Base-by-base conservation (phyloP, 2,113 vertebrate genomes). In the Oncorhynchus kisutch region DNA sequence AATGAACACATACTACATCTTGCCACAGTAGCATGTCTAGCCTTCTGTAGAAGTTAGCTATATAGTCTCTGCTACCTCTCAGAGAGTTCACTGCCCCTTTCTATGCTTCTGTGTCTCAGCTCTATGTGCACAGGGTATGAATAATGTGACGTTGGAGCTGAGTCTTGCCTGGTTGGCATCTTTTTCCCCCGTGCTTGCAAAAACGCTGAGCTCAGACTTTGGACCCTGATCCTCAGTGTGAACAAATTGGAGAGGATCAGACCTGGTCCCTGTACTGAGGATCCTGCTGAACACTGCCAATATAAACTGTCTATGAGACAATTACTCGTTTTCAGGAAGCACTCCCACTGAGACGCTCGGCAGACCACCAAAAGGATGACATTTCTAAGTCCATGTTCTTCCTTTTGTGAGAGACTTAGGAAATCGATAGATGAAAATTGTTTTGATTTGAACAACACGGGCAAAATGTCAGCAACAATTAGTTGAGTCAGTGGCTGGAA, bases 381-480 rank as follows among this genome's bases (percentile, higher is more conserved):
- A 89, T 93, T 94, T 94, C 75, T 82, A 49, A 84, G 77, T 72
- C 60, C 62, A 22, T 83, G 84, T 81, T 69, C 78, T 71, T 54
- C 71, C 81, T 74, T 84, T 84, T 77, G 31, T 73, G 74, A 64
- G 80, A 88, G 78, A 89, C 83, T 89, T 91, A 88, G 82, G 83
- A 70, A 86, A 86, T 87, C 82, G 14, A 82, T 83, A 77, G 79
- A 87, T 91, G 81, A 85, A 84, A 90, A 90, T 74, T 80, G 79
- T 88, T 88, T 75, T 78, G 87, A 87, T 88, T 88, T 84, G 76
- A 89, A 92, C 84, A 90, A 91, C 83, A 81, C 12, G 16, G 76
- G 74, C 64, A 71, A 94, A 94, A 94, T 93, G 93, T 94, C 93
- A 94, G 79, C 78, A 80, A 92, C 92, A 92, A 94, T 94, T 93